Evolutionary conservation across 2,797 vertebrate genomes (phyloP), one percentile per base, ranked within the genome.

Genomic region (Cyclura pinguis): DNA sequence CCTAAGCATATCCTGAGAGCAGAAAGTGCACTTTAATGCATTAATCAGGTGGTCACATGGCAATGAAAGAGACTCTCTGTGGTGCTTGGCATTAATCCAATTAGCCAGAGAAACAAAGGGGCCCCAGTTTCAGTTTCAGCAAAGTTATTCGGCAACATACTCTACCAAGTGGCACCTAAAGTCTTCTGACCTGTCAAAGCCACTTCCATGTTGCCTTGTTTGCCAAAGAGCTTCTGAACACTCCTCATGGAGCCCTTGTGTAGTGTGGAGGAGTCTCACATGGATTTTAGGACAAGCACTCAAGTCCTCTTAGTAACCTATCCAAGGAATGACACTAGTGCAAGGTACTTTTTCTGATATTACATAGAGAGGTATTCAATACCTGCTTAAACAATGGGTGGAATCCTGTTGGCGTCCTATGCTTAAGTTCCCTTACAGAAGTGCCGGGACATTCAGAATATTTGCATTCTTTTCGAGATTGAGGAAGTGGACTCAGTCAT

Each of bases 1-100:
- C 94, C 88, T 74, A 87, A 92, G 91, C 96, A 95, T 0, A 10
- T 94, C 93, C 95, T 82, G 88, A 89, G 85, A 95, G 95, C 64
- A 80, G 92, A 92, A 91, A 91, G 87, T 92, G 87, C 90, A 85
- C 83, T 92, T 94, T 24, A 9, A 94, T 47, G 74, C 0, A 2
- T 7, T 80, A 27, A 20, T 0, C 0, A 27, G 13, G 4, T 0
- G 1, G 59, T 0, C 20, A 88, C 89, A 67, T 84, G 47, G 72
- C 74, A 90, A 76, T 89, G 22, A 27, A 67, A 22, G 35, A 72
- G 55, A 16, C 42, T 14, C 24, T 47, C 8, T 57, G 74, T 16
- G 62, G 64, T 14, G 16, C 38, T 80, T 10, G 22, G n/a, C 38
- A 42, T 22, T 85, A 88, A 88, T 91, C 90, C 84, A 59, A 88